These are phyloP conservation scores for Diadegma fenestrale DNA, from an alignment of 2,888 invertebrate genomes.

Conservation along the genomic window DNA sequence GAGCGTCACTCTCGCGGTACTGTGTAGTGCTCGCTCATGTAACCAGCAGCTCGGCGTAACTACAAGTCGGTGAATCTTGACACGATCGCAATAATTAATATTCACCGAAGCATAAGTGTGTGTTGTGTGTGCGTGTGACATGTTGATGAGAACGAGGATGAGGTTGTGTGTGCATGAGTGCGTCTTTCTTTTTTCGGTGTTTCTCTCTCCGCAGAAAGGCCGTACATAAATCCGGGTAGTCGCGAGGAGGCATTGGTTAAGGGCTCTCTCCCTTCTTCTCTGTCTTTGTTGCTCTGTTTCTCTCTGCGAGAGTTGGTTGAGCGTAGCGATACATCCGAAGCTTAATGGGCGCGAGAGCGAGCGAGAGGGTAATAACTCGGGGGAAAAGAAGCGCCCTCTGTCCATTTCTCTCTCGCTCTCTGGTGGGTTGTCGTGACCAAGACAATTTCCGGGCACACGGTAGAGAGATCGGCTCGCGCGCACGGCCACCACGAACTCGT, in stretches of 20 bases:
- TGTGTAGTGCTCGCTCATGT: constrained; percentile 55
- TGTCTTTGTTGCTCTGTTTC: constrained; percentile 17
- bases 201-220: constrained; percentile 6
- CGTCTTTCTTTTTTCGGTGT: constrained; percentile 62
- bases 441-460: constrained; percentile 67
- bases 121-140: constrained; percentile 3
- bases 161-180: constrained; percentile 17
- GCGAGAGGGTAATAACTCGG: constrained; percentile 63
- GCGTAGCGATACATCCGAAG: constrained; percentile 39
- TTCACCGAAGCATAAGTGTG: constrained; percentile 66
- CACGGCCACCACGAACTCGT: constrained; percentile 65
- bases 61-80: constrained; percentile 69
- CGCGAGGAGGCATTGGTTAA: constrained; percentile 68
- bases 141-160: neutral
- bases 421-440: constrained; percentile 65
- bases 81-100: constrained; percentile 75
- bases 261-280: constrained; percentile 55
- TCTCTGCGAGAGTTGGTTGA: constrained; percentile 19
- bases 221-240: constrained; percentile 68
- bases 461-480: constrained; percentile 58
- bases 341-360: constrained; percentile 49
- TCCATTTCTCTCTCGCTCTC: constrained; percentile 21
- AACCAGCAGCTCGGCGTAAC: constrained; percentile 66
- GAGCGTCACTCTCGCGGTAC: constrained; percentile 40
- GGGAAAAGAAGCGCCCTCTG: constrained; percentile 25